phyloP scores from a whole-genome alignment of 1,140 invertebrate genomes.

The Asobara japonica region DNA sequence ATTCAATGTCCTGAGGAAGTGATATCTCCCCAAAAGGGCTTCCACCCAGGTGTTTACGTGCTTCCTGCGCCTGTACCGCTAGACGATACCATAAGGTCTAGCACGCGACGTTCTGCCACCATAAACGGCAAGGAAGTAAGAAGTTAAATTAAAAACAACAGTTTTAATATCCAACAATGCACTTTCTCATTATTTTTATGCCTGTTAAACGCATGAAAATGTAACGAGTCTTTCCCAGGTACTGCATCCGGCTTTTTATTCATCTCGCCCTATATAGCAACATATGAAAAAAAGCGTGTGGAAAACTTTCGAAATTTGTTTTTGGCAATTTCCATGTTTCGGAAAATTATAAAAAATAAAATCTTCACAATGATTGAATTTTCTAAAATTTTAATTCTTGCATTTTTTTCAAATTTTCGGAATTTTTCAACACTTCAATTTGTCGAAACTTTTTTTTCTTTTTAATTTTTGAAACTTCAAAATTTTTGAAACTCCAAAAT shows the following conservation, averaged over 20 bases:
- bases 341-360: too few relatives aligned
- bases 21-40: neutral
- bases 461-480: too few relatives aligned
- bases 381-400: too few relatives aligned
- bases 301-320: neutral
- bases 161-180: conserved; percentile 13
- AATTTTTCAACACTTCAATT: too few relatives aligned
- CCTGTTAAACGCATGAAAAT: neutral
- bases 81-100: neutral
- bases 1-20: too few relatives aligned
- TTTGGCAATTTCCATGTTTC: too few relatives aligned
- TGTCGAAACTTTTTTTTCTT: too few relatives aligned
- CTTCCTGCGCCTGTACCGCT: neutral
- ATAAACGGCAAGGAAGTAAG: neutral
- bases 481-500: too few relatives aligned
- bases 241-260: conserved; percentile 2
- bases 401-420: too few relatives aligned
- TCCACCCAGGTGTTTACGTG: neutral
- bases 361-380: too few relatives aligned
- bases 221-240: neutral
- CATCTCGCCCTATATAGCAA: neutral
- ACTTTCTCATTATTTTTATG: conserved; percentile 21
- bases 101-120: neutral
- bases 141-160: neutral
- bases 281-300: neutral